phyloP scores from a whole-genome alignment of 2,113 vertebrate species.

The Galemys pyrenaicus region DNA sequence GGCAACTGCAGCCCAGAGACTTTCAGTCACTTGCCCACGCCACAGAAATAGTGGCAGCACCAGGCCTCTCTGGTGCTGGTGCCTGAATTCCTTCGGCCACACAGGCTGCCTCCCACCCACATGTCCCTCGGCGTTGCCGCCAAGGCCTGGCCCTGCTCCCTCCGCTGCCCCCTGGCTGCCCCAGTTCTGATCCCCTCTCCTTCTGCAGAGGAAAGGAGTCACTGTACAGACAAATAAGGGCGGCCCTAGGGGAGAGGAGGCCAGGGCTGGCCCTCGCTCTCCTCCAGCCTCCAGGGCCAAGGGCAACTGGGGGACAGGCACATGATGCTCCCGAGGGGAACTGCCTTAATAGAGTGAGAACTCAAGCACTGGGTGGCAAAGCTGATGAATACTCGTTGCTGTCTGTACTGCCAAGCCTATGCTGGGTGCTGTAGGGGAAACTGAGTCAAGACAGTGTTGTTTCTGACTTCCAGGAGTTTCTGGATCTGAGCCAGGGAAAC shows the following conservation, averaged over 20 bases:
- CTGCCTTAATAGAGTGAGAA: not conserved
- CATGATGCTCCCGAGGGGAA: not conserved
- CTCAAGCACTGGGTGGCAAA: not conserved
- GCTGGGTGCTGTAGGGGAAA: not conserved
- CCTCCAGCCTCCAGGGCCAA: not conserved
- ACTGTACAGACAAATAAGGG: not conserved
- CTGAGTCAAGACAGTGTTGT: not conserved
- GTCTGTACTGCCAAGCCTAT: not conserved
- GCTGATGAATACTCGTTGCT: no score
- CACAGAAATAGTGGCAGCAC: not conserved
- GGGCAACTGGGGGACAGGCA: not conserved
- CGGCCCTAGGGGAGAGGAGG: accelerated
- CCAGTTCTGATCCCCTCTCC: not conserved
- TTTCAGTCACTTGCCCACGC: not conserved
- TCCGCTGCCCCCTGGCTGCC: not conserved
- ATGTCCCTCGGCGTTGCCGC: not conserved
- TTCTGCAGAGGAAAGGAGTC: not conserved
- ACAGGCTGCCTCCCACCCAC: not conserved
- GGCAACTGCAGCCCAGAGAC: not conserved
- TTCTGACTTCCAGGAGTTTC: not conserved
- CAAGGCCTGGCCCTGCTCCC: not conserved
- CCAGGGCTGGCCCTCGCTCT: not conserved
- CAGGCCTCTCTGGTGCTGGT: not conserved
- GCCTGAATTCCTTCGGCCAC: not conserved
- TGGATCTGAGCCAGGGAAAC: not conserved